Percentiles rank a stretch among this genome's conserved stretches.
Evolutionary conservation across 2,797 vertebrate genomes (phyloP).

Genomic region (Rachycentron canadum): DNA sequence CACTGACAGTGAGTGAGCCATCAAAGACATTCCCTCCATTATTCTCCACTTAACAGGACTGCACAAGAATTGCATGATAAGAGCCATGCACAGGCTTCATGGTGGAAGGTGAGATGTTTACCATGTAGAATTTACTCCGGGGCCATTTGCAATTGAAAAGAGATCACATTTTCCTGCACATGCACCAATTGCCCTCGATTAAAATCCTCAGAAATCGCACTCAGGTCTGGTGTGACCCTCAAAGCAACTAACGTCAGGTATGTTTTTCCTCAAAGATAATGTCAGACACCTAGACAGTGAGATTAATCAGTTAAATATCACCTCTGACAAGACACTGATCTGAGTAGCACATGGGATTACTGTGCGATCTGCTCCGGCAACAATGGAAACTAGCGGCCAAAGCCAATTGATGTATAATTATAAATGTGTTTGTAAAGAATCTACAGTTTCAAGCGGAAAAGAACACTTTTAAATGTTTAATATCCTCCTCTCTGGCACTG

Average conservation of each 20-base stretch:
- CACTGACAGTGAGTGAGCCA: conserved; percentile 57
- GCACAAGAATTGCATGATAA: conserved; percentile 21
- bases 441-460: too few relatives aligned
- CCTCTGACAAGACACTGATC: not conserved
- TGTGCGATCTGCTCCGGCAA: conserved; percentile 7
- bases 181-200: not conserved
- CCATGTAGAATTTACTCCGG: not conserved
- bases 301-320: conserved; percentile 14
- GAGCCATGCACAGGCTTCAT: not conserved
- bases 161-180: conserved; percentile 3
- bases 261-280: not conserved
- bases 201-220: conserved; percentile 6
- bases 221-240: not conserved
- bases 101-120: conserved; percentile 15
- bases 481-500: not conserved
- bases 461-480: too few relatives aligned
- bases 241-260: not conserved
- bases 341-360: not conserved
- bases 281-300: not conserved
- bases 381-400: not conserved
- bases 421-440: not conserved
- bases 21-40: conserved; percentile 77
- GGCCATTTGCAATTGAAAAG: conserved; percentile 23
- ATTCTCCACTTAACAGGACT: conserved; percentile 63
- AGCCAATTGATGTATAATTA: not conserved